A percentile compares a stretch with the other conserved stretches of the same genome.
Evolutionary conservation across 2,113 vertebrate species (phyloP).

Genomic region (Edolisoma coerulescens): DNA sequence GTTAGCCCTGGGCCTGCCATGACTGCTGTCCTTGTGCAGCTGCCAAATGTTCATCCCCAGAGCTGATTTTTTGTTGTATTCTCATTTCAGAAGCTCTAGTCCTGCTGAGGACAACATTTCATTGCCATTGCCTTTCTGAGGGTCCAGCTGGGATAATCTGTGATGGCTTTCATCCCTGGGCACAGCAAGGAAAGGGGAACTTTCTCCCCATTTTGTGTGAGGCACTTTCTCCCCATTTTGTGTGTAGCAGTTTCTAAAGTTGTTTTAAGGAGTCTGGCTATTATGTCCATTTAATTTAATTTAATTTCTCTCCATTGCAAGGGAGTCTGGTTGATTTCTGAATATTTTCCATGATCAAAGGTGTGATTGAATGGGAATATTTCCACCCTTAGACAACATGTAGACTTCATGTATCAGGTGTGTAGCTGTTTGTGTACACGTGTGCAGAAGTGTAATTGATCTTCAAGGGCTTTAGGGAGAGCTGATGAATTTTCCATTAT

Average conservation of each 20-base stretch:
- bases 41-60: background rate
- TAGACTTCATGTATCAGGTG: rapidly evolving
- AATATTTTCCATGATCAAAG: background rate
- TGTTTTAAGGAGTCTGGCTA: background rate
- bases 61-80: background rate
- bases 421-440: background rate
- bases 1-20: background rate
- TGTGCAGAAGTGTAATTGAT: background rate
- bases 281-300: background rate
- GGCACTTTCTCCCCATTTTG: background rate
- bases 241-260: background rate
- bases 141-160: background rate
- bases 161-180: background rate
- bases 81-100: background rate
- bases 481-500: background rate
- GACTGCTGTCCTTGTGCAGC: background rate
- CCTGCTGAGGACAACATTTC: background rate
- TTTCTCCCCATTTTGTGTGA: background rate
- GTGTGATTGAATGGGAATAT: background rate
- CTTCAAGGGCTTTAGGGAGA: background rate
- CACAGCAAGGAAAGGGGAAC: background rate
- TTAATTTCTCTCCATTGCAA: background rate
- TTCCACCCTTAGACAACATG: background rate
- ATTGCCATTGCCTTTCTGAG: background rate
- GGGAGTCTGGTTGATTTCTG: background rate